Base-by-base conservation (phyloP, 2,888 invertebrate genomes). In the Syrista parreyssii region DNA sequence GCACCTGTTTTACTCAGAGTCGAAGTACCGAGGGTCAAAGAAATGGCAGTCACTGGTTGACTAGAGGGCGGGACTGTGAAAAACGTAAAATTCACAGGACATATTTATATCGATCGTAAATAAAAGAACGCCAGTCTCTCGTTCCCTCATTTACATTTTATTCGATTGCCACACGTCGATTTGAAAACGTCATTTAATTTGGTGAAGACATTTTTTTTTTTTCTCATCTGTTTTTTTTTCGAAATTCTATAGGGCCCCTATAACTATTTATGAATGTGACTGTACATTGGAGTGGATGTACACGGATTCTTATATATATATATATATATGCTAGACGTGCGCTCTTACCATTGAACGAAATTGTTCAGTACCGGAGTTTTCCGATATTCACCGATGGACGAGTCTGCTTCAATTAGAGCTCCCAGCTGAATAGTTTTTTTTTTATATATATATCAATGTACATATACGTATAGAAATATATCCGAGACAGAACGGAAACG, bases 401-500 rank as follows among this genome's bases (percentile, higher is more conserved):
- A 35, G 78, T 80, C 80, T 83, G 84, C 83, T 86, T 86, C 84
- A 85, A 87, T 87, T 87, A 87, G 83, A 86, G 79, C 82, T 84
- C 81, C 82, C 78, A 80, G 81, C 83, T 84, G 85, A 86, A 85
- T 84, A 82, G 83, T 83, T 83, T 80, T 71, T 31, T 23, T 32
- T 71, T 69, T 71, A 15, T 71, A 71, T 71, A 6, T 55, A 55
- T 55, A 55, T 55, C 15, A 55, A 55, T 23, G 23, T 55, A 55
- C 23, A 15, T 23, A 23, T 9, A 55, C 23, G 9, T 15, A 55
- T 55, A 55, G 55, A 55, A 55, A 55, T 55, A 55, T 23, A 55
- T 23, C 23, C 55, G 55, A 55, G 55, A 55, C 55, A 55, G 23
- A 23, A 55, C 9, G 23, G 23, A 55, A 55, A 23, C 23, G 55